phyloP scores from a whole-genome alignment of 2,888 invertebrate genomes.

The Pedicia rivosa region DNA sequence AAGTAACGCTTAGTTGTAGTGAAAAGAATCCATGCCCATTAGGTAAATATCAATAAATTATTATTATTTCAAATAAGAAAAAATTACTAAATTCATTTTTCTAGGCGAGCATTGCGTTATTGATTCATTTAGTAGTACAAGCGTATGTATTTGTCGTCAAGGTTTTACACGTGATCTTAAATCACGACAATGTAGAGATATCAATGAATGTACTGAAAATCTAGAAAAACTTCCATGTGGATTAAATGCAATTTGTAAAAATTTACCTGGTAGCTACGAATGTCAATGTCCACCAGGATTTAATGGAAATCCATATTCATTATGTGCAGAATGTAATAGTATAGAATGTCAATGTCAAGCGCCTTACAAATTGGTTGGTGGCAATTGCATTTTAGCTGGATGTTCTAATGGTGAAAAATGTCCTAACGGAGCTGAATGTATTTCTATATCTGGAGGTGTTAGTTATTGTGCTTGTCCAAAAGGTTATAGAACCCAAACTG shows the following conservation, averaged over 20 bases:
- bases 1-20: constrained; percentile 51
- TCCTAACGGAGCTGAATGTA: constrained; percentile 76
- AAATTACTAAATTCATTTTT: too few relatives aligned
- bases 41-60: too few relatives aligned
- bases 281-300: constrained; percentile 80
- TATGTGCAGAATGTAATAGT: constrained; percentile 72
- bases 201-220: constrained; percentile 68
- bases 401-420: constrained; percentile 69
- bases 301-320: constrained; percentile 76
- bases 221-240: constrained; percentile 70
- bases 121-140: constrained; percentile 53
- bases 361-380: constrained; percentile 69
- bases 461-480: constrained; percentile 89
- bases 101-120: constrained; percentile 78
- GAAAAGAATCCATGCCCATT: constrained; percentile 60
- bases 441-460: constrained; percentile 74
- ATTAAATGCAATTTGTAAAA: constrained; percentile 77
- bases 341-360: constrained; percentile 76
- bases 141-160: constrained; percentile 78
- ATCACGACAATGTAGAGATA: constrained; percentile 63
- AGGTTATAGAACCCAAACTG: constrained; percentile 58
- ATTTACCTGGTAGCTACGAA: constrained; percentile 84
- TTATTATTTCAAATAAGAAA: too few relatives aligned
- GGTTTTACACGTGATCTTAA: constrained; percentile 66
- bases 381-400: constrained; percentile 70